Percentiles rank a stretch among this genome's conserved stretches.
Evolutionary conservation across 2,888 invertebrate genomes (phyloP).

Genomic region (Tromatobia lineatoria): DNA sequence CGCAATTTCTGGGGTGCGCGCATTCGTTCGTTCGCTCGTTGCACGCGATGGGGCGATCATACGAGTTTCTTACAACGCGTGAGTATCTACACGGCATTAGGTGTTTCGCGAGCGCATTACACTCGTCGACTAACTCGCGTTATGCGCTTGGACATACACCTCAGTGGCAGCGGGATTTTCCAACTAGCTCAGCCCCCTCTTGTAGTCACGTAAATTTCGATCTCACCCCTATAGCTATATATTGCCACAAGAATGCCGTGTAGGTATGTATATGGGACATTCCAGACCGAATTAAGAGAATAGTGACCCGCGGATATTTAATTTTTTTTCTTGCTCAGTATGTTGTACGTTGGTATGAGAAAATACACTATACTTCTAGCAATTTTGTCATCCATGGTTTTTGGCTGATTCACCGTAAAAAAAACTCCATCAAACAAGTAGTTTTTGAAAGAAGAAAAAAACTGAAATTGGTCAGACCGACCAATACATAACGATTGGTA

Average conservation of each 20-base stretch:
- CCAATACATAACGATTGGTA: no score
- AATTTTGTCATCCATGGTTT: no score
- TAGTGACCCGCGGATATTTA: no score
- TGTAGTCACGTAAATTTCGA: conserved; percentile 67
- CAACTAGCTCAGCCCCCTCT: conserved; percentile 46
- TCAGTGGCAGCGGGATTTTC: conserved; percentile 51
- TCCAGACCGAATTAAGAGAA: background rate
- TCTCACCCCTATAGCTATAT: conserved; percentile 55
- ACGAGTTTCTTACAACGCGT: background rate
- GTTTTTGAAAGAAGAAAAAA: no score
- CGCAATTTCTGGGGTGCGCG: background rate
- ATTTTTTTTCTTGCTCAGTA: background rate
- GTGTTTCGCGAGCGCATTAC: conserved; percentile 59
- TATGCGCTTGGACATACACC: conserved; percentile 57
- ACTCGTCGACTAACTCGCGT: conserved; percentile 54
- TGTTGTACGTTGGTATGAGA: background rate
- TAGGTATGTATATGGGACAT: background rate
- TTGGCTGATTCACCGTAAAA: no score
- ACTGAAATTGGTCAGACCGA: no score
- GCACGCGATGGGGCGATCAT: conserved; percentile 3
- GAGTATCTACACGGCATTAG: background rate
- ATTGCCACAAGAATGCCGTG: background rate
- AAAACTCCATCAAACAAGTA: no score
- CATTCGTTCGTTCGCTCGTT: background rate
- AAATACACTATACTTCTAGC: no score